Evolutionary conservation across 2,888 invertebrate genomes (phyloP).

Genomic region (Drosophila pseudotakahashii): DNA sequence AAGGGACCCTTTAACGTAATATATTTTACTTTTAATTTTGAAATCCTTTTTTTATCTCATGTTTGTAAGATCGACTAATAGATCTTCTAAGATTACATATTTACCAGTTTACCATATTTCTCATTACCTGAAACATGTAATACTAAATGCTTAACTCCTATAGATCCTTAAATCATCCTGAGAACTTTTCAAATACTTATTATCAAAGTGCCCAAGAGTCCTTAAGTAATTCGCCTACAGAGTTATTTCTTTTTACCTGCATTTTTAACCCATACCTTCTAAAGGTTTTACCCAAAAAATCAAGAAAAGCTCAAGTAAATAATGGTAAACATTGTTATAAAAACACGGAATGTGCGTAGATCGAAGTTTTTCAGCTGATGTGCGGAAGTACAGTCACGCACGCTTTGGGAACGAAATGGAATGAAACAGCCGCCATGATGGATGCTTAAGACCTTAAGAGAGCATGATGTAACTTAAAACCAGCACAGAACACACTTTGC

Average conservation of each 20-base stretch:
- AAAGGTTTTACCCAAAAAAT: background rate
- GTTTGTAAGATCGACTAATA: no score
- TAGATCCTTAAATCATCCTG: no score
- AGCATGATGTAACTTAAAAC: conserved; percentile 25
- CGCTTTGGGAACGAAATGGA: conserved; percentile 9
- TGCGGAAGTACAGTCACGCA: conserved; percentile 6
- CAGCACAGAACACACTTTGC: conserved; percentile 10
- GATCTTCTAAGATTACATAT: no score
- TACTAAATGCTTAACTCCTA: no score
- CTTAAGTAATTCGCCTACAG: background rate
- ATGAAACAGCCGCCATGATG: conserved; percentile 11
- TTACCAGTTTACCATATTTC: no score
- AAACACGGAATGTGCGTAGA: conserved; percentile 8
- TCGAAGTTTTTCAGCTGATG: conserved; percentile 2
- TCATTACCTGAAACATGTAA: no score
- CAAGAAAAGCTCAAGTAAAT: background rate
- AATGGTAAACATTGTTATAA: background rate
- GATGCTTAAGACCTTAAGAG: background rate
- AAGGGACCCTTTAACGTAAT: no score
- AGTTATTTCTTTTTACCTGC: background rate
- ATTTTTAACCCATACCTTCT: background rate
- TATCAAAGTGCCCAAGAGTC: background rate
- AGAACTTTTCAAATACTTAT: no score
- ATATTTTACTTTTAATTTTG: no score
- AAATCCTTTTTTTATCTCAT: no score